phyloP scores from a whole-genome alignment of 1,140 invertebrate species.

The Homalodisca vitripennis region DNA sequence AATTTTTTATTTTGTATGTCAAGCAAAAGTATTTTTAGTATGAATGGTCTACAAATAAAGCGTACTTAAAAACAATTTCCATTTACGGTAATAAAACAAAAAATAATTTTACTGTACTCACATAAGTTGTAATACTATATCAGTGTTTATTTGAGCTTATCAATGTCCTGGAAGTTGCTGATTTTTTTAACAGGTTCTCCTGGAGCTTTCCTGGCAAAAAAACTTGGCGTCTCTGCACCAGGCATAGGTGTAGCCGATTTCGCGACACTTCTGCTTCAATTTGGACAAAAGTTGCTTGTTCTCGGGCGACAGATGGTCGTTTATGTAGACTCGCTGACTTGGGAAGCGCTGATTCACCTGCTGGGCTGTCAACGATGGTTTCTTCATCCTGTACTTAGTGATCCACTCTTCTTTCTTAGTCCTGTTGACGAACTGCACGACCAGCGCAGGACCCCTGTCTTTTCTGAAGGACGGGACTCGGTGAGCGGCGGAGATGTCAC shows the following conservation, averaged over 20 bases:
- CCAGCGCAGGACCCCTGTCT: not conserved
- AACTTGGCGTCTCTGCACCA: not conserved
- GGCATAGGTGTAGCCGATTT: not conserved
- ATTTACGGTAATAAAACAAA: not conserved
- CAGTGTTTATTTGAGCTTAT: not conserved
- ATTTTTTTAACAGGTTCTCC: not conserved
- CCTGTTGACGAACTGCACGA: constrained; percentile 9
- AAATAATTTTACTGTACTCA: too few relatives aligned
- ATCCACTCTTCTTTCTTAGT: not conserved
- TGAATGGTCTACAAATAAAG: not conserved
- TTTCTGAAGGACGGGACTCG: not conserved
- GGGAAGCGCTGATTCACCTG: not conserved
- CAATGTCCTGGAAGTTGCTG: not conserved
- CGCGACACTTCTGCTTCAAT: not conserved
- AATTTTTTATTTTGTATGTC: not conserved
- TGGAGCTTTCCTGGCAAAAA: not conserved
- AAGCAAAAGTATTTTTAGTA: too few relatives aligned
- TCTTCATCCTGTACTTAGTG: not conserved
- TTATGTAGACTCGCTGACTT: not conserved
- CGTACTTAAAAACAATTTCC: not conserved
- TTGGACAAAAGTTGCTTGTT: not conserved
- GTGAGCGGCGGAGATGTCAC: not conserved
- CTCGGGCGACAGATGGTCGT: constrained; percentile 5
- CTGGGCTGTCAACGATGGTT: not conserved
- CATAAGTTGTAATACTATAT: not conserved